Evolutionary conservation across 1,140 invertebrate genomes (phyloP).

Genomic region (Drosophila athabasca): DNA sequence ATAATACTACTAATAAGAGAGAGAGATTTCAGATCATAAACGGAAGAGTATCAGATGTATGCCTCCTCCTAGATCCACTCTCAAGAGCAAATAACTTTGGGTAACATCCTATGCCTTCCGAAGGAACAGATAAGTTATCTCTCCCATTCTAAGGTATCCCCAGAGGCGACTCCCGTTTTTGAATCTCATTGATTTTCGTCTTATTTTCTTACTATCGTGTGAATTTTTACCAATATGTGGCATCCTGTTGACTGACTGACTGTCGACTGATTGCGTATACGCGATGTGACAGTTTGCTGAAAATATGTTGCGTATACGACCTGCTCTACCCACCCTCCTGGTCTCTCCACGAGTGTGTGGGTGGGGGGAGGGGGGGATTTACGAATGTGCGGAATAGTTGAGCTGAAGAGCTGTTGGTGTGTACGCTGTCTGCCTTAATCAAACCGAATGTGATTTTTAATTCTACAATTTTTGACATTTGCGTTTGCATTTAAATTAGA

Average conservation of each 20-base stretch:
- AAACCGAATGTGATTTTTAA: slow-evolving; percentile 72
- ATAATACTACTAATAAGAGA: too few species aligned
- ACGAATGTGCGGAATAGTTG: slow-evolving; percentile 41
- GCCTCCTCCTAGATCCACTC: neutral
- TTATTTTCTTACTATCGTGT: slow-evolving; percentile 34
- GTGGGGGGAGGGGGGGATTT: too few species aligned
- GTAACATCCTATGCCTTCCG: neutral
- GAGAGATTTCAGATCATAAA: too few species aligned
- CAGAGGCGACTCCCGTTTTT: neutral
- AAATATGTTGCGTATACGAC: slow-evolving; percentile 71
- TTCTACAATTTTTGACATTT: slow-evolving; percentile 82
- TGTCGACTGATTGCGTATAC: slow-evolving; percentile 75
- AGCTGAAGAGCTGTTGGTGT: slow-evolving; percentile 19
- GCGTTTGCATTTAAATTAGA: slow-evolving; percentile 81
- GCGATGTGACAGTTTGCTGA: slow-evolving; percentile 73
- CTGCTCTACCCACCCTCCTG: neutral
- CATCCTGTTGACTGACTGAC: slow-evolving; percentile 45
- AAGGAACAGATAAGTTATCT: too few species aligned
- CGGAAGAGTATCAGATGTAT: too few species aligned
- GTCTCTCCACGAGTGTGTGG: slow-evolving; percentile 3
- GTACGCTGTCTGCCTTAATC: slow-evolving; percentile 32
- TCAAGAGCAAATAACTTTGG: neutral
- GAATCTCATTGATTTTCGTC: neutral
- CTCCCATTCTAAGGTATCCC: too few species aligned
- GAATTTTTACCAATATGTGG: slow-evolving; percentile 59